Evolutionary conservation across 1,140 invertebrate genomes (phyloP).

Genomic region (Tribolium castaneum): DNA sequence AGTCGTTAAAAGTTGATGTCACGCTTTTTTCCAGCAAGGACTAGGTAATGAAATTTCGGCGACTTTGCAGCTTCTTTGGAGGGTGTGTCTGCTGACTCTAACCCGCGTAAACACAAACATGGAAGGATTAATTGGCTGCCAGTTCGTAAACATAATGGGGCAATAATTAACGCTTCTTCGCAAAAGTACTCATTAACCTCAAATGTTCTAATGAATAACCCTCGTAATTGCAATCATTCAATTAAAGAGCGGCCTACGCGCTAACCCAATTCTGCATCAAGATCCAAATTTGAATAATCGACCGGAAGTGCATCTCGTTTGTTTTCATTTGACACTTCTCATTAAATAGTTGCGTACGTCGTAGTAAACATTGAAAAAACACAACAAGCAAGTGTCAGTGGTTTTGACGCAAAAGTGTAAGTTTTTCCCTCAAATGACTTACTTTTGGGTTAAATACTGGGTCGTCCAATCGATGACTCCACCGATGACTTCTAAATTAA

Average conservation of each 20-base stretch:
- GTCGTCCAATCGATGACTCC: slow-evolving; percentile 82
- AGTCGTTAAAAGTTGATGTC: not conserved
- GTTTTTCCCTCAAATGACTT: slow-evolving; percentile 63
- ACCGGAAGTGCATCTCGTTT: slow-evolving; percentile 22
- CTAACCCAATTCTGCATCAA: not conserved
- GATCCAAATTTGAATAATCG: not conserved
- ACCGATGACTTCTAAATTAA: slow-evolving; percentile 76
- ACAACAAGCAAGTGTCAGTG: slow-evolving; percentile 18
- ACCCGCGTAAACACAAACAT: not conserved
- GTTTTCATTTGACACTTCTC: slow-evolving; percentile 30
- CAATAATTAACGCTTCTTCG: slow-evolving; percentile 12
- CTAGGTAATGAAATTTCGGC: not conserved
- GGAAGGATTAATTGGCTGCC: not conserved
- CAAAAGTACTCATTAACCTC: slow-evolving; percentile 28
- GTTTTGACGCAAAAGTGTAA: slow-evolving; percentile 23
- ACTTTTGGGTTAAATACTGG: slow-evolving; percentile 82
- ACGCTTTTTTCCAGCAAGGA: not conserved
- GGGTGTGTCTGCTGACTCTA: not conserved
- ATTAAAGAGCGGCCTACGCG: slow-evolving; percentile 14
- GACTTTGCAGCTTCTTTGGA: not conserved
- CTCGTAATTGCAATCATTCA: slow-evolving; percentile 33
- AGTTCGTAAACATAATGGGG: slow-evolving; percentile 16
- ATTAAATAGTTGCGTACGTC: slow-evolving; percentile 24
- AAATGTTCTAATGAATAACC: slow-evolving; percentile 39
- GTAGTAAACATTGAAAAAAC: slow-evolving; percentile 22